A percentile compares a stretch with the other conserved stretches of the same genome.
Conservation (phyloP, 2,888 invertebrate genomes). For the Coremacera marginata region DNA sequence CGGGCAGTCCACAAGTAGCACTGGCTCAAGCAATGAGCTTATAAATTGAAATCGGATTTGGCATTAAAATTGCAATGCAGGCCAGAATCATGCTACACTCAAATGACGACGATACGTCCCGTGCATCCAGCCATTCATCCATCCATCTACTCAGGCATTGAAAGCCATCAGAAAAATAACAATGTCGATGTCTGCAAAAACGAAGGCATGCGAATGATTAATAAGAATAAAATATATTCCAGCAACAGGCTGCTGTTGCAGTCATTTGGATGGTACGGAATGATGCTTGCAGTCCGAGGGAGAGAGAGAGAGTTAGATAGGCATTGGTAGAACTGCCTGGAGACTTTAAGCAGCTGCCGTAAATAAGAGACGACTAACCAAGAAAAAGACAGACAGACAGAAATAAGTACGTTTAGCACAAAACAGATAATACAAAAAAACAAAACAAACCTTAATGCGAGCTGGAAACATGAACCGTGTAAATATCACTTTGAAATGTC, state of each 20-base stretch:
- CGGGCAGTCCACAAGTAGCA: background rate
- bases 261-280: background rate
- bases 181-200: conserved; percentile 27
- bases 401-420: background rate
- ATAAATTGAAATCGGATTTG: conserved; percentile 44
- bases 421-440: conserved; percentile 23
- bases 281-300: background rate
- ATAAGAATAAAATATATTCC: conserved; percentile 37
- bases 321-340: background rate
- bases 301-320: background rate
- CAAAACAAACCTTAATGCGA: conserved; percentile 31
- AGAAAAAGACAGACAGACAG: background rate
- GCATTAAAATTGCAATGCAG: conserved; percentile 39
- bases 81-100: conserved; percentile 12
- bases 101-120: background rate
- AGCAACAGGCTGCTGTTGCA: conserved; percentile 20
- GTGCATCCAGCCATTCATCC: conserved; percentile 17
- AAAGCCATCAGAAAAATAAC: conserved; percentile 27
- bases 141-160: background rate
- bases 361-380: conserved; percentile 26
- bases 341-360: conserved; percentile 29
- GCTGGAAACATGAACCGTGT: conserved; percentile 41
- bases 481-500: conserved; percentile 39
- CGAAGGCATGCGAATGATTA: conserved; percentile 38
- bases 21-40: conserved; percentile 32